Percentiles rank a stretch among this genome's conserved stretches.
Evolutionary conservation across 2,888 invertebrate species (phyloP).

Genomic region (Geotrupes spiniger): DNA sequence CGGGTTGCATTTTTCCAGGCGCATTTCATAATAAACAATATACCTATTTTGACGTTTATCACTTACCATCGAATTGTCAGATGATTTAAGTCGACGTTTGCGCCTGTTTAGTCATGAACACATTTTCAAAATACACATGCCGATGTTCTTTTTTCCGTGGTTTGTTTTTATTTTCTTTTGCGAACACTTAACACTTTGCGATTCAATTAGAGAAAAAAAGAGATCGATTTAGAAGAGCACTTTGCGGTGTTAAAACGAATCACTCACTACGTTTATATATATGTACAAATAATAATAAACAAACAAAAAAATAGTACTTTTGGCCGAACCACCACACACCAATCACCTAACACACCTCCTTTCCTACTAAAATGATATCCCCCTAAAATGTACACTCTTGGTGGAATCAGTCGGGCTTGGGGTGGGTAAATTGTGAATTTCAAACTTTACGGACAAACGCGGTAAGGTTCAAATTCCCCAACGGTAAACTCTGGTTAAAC

Average conservation of each 20-base stretch:
- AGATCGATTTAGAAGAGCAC: conserved; percentile 29
- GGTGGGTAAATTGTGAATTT: conserved; percentile 19
- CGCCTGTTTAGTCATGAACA: conserved; percentile 19
- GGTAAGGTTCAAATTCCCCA: conserved; percentile 54
- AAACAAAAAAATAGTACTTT: conserved; percentile 44
- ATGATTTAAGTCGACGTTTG: conserved; percentile 14
- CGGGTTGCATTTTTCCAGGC: conserved; percentile 16
- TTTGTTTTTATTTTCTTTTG: too few relatives aligned
- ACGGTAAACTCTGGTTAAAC: conserved; percentile 52
- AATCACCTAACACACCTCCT: conserved; percentile 43
- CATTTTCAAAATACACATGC: conserved; percentile 22
- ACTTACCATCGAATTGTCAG: too few relatives aligned
- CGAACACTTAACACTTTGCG: background rate
- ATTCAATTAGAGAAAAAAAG: background rate
- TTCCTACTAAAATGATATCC: conserved; percentile 48
- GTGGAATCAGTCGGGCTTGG: conserved; percentile 19
- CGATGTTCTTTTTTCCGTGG: background rate
- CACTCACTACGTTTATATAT: conserved; percentile 26
- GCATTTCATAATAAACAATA: background rate
- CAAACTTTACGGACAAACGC: conserved; percentile 15
- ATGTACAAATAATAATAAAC: conserved; percentile 43
- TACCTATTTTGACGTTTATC: too few relatives aligned
- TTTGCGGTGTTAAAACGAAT: conserved; percentile 31
- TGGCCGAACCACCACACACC: conserved; percentile 40
- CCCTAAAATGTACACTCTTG: conserved; percentile 45